phyloP scores from a whole-genome alignment of 2,797 vertebrate species.

The Meriones psammophilus region DNA sequence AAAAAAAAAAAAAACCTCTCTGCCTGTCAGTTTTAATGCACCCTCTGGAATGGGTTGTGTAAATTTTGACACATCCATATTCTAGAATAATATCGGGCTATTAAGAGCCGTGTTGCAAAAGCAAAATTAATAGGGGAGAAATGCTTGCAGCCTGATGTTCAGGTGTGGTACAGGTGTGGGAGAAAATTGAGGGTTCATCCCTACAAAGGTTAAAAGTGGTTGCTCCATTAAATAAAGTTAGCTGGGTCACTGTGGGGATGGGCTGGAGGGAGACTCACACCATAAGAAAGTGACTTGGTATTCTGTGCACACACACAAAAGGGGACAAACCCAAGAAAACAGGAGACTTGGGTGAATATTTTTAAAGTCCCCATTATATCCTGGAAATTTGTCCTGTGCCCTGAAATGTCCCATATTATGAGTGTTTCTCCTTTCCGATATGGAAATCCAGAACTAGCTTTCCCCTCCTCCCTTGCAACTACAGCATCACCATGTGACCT shows the following conservation, averaged over 20 bases:
- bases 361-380: neutral
- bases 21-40: neutral
- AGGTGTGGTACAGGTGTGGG: neutral
- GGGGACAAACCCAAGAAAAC: neutral
- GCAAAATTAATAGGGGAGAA: conserved; percentile 26
- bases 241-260: neutral
- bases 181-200: neutral
- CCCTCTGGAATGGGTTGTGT: neutral
- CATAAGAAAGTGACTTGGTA: neutral
- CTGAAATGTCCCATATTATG: neutral
- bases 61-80: neutral
- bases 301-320: neutral
- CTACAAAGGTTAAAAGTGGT: neutral
- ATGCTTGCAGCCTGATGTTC: neutral
- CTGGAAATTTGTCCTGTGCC: neutral
- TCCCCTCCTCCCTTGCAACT: neutral
- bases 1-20: neutral
- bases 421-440: neutral
- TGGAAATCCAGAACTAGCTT: neutral
- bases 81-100: neutral
- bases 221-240: neutral
- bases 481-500: neutral
- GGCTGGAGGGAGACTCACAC: neutral
- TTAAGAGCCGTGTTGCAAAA: conserved; percentile 37
- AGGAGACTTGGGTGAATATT: neutral